Percentiles rank a stretch among this genome's conserved stretches.
phyloP scores from a whole-genome alignment of 53 echinoderm and acorn worm genomes.

The Stichopus horrens region DNA sequence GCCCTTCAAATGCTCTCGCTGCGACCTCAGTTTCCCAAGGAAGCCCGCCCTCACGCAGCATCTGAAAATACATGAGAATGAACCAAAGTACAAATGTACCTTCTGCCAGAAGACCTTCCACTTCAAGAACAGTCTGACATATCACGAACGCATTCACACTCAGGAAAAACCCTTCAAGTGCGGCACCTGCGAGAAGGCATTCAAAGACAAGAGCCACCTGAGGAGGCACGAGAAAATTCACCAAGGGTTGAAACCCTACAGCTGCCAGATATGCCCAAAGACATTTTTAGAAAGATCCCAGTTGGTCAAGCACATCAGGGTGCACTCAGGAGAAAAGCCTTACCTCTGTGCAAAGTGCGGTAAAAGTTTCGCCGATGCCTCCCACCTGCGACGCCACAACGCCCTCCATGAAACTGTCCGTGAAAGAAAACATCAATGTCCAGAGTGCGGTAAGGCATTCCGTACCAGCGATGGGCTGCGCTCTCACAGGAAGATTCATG shows the following conservation, averaged over 20 bases:
- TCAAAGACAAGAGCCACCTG: conserved; percentile 36
- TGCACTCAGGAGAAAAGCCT: conserved; percentile 57
- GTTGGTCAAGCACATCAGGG: conserved; percentile 51
- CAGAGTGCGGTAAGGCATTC: conserved; percentile 52
- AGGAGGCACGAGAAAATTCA: conserved; percentile 40
- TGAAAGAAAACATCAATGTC: conserved; percentile 50
- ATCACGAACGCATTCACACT: conserved; percentile 45
- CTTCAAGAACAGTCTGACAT: conserved; percentile 58
- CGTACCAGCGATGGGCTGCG: conserved; percentile 40
- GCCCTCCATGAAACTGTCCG: conserved; percentile 36
- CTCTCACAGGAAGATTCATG: conserved; percentile 29
- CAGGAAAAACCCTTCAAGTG: conserved; percentile 34
- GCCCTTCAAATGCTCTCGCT: conserved; percentile 51
- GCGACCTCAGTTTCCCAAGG: conserved; percentile 41
- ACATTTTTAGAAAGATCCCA: conserved; percentile 32
- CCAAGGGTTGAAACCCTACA: conserved; percentile 37
- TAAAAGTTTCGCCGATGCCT: conserved; percentile 53
- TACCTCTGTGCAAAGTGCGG: conserved; percentile 52
- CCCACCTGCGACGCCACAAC: conserved; percentile 51
- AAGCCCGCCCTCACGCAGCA: conserved; percentile 42
- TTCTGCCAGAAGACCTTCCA: conserved; percentile 48
- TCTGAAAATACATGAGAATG: conserved; percentile 44
- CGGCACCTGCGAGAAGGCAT: conserved; percentile 27
- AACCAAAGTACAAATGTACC: conserved; percentile 37
- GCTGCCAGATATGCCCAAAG: conserved; percentile 50